phyloP scores from a whole-genome alignment of 2,797 vertebrate species.

The Thamnophis elegans region DNA sequence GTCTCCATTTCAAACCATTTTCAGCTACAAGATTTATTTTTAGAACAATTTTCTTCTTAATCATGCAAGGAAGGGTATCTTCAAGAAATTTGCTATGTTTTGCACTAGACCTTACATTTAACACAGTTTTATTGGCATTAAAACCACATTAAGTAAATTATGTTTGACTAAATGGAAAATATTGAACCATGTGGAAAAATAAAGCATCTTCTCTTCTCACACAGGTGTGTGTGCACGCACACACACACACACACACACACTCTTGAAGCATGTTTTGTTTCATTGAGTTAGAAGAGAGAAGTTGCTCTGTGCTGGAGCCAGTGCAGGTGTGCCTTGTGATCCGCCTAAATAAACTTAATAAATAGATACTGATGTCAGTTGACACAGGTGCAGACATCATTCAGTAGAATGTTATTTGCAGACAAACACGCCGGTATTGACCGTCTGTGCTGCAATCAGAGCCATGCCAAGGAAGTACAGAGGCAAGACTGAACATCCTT shows the following conservation, averaged over 20 bases:
- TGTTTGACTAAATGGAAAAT: not conserved
- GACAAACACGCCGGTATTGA: conserved; percentile 65
- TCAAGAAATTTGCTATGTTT: not conserved
- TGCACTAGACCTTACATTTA: not conserved
- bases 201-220: not conserved
- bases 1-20: not conserved
- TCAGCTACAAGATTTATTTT: not conserved
- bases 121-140: not conserved
- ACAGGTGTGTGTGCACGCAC: not conserved
- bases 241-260: not conserved
- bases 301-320: conserved; percentile 52
- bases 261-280: conserved; percentile 2
- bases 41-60: not conserved
- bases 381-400: conserved; percentile 72
- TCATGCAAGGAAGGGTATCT: not conserved
- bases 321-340: conserved; percentile 72
- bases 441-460: conserved; percentile 59
- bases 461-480: conserved; percentile 63
- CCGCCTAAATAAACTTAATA: conserved; percentile 65
- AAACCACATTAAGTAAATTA: not conserved
- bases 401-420: conserved; percentile 70
- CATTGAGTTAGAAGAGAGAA: conserved; percentile 43
- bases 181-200: not conserved
- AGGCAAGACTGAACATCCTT: conserved; percentile 56
- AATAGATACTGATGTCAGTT: conserved; percentile 64